Base-by-base conservation (phyloP, 2,797 vertebrate species). In the Poeciliopsis gracilis region DNA sequence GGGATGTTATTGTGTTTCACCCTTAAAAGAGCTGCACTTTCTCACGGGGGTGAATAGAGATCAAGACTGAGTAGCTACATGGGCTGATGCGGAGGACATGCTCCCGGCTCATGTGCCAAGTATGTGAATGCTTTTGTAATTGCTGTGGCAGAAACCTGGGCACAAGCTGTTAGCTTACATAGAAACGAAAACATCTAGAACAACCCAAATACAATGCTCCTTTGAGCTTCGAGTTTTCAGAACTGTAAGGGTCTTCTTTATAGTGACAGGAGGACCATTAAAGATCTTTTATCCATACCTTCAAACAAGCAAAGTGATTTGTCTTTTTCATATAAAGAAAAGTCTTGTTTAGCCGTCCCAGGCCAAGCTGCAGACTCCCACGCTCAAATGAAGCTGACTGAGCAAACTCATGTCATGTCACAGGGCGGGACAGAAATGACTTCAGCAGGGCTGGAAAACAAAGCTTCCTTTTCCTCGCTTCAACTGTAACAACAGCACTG, bases 41-140 rank as follows among this genome's bases (percentile, higher is more conserved):
- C 93, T 92, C 94, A 93, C 84, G 82, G 88, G 66, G 79, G 83
- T 79, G 88, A 91, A 85, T 78, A 75, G 76, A 36, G 88, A 87
- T 92, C 93, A 92, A 94, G 94, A 94, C 90, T 87, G 93, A 88
- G 89, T 92, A 95, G 91, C 94, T 94, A 93, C 95, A 92, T 41
- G 92, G 92, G 89, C 84, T 86, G 89, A 87, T 86, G 90, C 2
- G 63, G 80, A 81, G 90, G 84, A 74, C 38, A 73, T 71, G 79
- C 75, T 51, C 46, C 33, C 61, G 55, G 72, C 81, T 75, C n/a
- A 46, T 51, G 86, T 88, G 90, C 94, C 90, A 94, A 90, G 80
- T 87, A 89, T 90, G 87, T 86, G 81, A 89, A 88, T 73, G 81
- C 81, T 76, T 89, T 84, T 89, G 87, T 86, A 63, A 89, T 87